phyloP scores from a whole-genome alignment of 2,888 invertebrate species.

The Julus scandinavius region DNA sequence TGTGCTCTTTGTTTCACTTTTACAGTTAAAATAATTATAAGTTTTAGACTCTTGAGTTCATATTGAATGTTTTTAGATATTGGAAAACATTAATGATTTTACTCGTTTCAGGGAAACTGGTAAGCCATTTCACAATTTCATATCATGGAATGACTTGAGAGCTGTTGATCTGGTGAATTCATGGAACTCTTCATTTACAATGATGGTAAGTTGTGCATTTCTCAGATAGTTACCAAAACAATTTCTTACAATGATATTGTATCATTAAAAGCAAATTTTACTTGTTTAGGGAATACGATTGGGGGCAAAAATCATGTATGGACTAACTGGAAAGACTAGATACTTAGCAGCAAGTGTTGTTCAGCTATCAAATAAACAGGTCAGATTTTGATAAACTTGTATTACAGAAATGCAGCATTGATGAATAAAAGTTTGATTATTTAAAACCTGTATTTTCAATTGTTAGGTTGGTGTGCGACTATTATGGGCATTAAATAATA shows the following conservation, averaged over 20 bases:
- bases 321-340: slow-evolving; percentile 80
- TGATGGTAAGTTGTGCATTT: slow-evolving; percentile 69
- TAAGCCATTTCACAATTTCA: slow-evolving; percentile 82
- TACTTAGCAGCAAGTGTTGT: slow-evolving; percentile 87
- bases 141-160: slow-evolving; percentile 90
- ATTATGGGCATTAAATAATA: slow-evolving; percentile 80
- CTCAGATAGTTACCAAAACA: not conserved
- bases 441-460: not conserved
- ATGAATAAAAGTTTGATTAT: no score
- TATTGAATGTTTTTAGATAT: not conserved
- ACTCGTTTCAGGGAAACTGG: slow-evolving; percentile 71
- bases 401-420: no score
- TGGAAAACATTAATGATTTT: not conserved
- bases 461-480: slow-evolving; percentile 79
- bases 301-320: slow-evolving; percentile 77
- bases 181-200: slow-evolving; percentile 81
- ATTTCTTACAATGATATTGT: not conserved
- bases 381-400: slow-evolving; percentile 63
- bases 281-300: slow-evolving; percentile 71
- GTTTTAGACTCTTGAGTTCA: no score
- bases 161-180: slow-evolving; percentile 77
- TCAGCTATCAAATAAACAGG: slow-evolving; percentile 86
- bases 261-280: not conserved
- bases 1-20: no score
- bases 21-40: slow-evolving; percentile 19